Conservation (phyloP, 2,888 invertebrate genomes). For the Agrilus cyanescens region DNA sequence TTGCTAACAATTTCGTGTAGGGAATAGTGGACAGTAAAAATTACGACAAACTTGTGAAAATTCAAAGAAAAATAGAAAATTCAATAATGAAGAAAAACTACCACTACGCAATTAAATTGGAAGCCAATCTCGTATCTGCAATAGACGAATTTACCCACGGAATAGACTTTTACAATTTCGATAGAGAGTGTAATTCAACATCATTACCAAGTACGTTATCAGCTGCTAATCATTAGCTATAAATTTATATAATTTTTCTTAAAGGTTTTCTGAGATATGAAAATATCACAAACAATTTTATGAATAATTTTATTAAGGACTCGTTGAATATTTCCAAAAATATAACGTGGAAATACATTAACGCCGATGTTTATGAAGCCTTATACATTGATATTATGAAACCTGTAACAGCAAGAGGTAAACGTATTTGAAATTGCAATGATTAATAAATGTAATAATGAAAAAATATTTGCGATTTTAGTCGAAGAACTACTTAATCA, state of each 20-base stretch:
- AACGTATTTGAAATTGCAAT: conserved; percentile 6
- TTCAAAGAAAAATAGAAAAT: too few species aligned
- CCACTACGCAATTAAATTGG: conserved; percentile 48
- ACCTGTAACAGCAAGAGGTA: conserved; percentile 44
- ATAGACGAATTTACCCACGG: conserved; percentile 41
- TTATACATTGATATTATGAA: conserved; percentile 64
- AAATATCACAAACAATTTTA: conserved; percentile 37
- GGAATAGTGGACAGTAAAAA: too few species aligned
- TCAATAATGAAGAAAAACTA: conserved; percentile 36
- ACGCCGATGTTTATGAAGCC: conserved; percentile 44
- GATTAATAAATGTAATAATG: too few species aligned
- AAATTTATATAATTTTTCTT: too few species aligned
- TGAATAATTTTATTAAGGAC: conserved; percentile 58
- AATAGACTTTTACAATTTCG: conserved; percentile 74
- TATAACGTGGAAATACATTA: conserved; percentile 56
- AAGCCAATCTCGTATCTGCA: conserved; percentile 48
- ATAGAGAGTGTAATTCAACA: conserved; percentile 35
- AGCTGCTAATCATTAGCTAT: not conserved
- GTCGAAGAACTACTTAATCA: conserved; percentile 25
- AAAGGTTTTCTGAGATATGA: conserved; percentile 22
- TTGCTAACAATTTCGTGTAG: too few species aligned
- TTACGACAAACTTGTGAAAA: too few species aligned
- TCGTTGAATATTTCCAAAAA: conserved; percentile 52
- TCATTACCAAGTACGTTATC: conserved; percentile 18
- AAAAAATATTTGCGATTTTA: conserved; percentile 13